Base-by-base conservation (phyloP, 92 coral and sea anemone species). In the Montipora capitata region DNA sequence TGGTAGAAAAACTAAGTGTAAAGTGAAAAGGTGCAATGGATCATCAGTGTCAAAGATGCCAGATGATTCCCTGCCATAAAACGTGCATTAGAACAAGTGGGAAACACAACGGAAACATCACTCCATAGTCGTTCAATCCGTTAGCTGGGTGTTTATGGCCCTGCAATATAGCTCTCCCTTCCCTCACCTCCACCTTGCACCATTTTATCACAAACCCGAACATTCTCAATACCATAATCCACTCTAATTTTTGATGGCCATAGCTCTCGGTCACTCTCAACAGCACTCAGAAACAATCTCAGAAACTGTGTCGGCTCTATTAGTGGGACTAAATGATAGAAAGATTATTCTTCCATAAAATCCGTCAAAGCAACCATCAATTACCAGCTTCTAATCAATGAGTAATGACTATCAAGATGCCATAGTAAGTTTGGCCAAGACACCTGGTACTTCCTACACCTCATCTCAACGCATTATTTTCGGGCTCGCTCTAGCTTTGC, bases 21-120 rank as follows among this genome's bases (percentile, higher is more conserved):
- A 48, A 17, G 91, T 74, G 59, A 91, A 80, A 12, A 91, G 45
- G 63, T 86, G 73, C 49, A 76, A 58, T n/a, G 81, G 82, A 63
- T 86, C 84, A 61, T 90, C 92, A 61, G 90, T 40, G 85, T 86
- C 64, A 20, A 91, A 84, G 81, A 79, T 79, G 68, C 91, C 79
- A 9, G 94, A 72, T 69, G 62, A 65, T 86, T 91, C 94, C 91
- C 86, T 85, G 8, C 83, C 87, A 74, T 91, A 91, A 80, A 91
- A 86, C 5, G 70, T 62, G 61, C 86, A 91, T 52, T 91, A 91
- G 85, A 68, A 86, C 27, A 79, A 65, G 82, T 86, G 94, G 59
- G 51, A 61, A 13, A 90, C 93, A 90, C 93, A 90, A 18, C 91
- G 76, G 68, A 90, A 41, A 90, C 93, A 90, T 90, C 93, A 51